Conservation (phyloP, 2,113 vertebrate genomes). For the Zosterops japonicus region DNA sequence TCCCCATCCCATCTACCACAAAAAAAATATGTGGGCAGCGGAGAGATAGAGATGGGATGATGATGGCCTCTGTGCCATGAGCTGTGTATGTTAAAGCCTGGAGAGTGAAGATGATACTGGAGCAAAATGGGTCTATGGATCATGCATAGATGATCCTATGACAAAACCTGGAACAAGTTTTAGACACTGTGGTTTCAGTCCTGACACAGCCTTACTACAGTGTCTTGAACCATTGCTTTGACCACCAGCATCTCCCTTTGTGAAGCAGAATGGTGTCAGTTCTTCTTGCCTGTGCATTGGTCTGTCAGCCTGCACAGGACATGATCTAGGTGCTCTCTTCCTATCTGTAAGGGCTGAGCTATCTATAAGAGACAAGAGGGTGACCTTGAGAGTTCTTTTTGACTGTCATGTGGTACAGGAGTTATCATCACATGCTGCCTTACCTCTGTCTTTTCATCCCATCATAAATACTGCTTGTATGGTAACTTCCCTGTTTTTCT, state of each 20-base stretch:
- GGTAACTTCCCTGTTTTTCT: constrained; percentile 14
- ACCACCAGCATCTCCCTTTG: neutral
- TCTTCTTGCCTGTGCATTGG: neutral
- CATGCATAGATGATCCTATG: neutral
- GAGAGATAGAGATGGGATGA: neutral
- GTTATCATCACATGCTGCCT: neutral
- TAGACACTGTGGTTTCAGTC: neutral
- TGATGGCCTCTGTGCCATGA: neutral
- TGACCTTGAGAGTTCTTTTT: neutral
- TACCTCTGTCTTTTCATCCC: neutral
- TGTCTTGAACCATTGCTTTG: neutral
- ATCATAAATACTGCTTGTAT: neutral
- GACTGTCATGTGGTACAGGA: neutral
- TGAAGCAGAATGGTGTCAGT: neutral
- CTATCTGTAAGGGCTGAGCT: neutral
- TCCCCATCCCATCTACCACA: neutral
- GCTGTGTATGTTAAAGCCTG: neutral
- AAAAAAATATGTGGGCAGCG: neutral
- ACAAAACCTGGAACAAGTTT: neutral
- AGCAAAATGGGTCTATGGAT: neutral
- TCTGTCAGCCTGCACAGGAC: neutral
- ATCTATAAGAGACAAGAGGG: neutral
- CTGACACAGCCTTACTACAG: neutral
- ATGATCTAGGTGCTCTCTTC: neutral
- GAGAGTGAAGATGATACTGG: neutral